Base-by-base conservation (phyloP, 2,888 invertebrate genomes). In the Glyphotaelius pellucidus region DNA sequence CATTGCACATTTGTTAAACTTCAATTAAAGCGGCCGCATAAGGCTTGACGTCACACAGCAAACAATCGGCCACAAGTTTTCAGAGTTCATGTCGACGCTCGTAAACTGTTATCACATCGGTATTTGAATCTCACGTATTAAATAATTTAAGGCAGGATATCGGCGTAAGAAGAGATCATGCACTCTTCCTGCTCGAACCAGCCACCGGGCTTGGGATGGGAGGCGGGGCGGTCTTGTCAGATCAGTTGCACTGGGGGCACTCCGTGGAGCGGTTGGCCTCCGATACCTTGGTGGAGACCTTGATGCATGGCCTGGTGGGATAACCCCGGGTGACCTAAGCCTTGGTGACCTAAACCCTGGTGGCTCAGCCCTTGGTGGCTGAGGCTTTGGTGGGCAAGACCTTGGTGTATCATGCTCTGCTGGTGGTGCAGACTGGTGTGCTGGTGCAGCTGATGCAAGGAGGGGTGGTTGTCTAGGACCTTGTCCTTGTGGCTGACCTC, bases 401-500 rank as follows among this genome's bases (percentile, higher is more conserved):
- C 96, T 91, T 96, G 96, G 92, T 96, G 96, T 95, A 96, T 96
- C 96, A 96, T 96, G 84, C 96, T 95, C 32, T 90, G 91, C 83
- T 93, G 93, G 67, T 93, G 93, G 91, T 94, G 93, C 31, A 94
- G 93, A n/a, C 96, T 94, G 95, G 96, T 96, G 94, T 96, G 96
- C 93, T 96, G 96, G n/a, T 96, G 94, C 93, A 96, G 94, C 93
- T 96, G 96, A 92, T 96, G 96, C 19, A 96, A 94, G 14, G 96
- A 96, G 52, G 96, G 95, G 93, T 96, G 96, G 91, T 95, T 96
- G 1, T 96, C 96, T 15, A 93, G 87, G 80, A 93, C 88, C 93
- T 97, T 97, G 93, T 97, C 97, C 93, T 97, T 97, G 95, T 96
- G 96, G 47, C 96, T 95, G 19, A 97, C 96, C 94, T 98, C 98